These are phyloP conservation scores for Mycalesis mineus DNA, from an alignment of 2,888 invertebrate genomes.

Conservation along the genomic window DNA sequence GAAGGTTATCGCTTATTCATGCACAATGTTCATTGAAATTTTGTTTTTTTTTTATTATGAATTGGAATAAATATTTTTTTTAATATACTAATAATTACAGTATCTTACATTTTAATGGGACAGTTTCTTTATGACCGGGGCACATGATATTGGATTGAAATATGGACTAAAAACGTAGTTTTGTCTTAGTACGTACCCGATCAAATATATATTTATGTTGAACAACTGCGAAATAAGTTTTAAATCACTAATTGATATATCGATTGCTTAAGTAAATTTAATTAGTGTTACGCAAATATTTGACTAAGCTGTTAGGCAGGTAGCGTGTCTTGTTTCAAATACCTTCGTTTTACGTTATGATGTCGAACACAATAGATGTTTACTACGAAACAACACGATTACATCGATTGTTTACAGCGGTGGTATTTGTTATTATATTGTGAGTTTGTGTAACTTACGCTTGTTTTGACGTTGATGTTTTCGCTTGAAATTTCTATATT, in stretches of 20 bases:
- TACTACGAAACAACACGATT: slow-evolving; percentile 28
- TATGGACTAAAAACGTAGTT: too few relatives aligned
- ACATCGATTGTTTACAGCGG: slow-evolving; percentile 31
- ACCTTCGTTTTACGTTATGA: slow-evolving; percentile 10
- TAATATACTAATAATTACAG: too few relatives aligned
- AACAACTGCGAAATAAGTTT: too few relatives aligned
- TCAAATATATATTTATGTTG: too few relatives aligned
- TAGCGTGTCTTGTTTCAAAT: slow-evolving; percentile 5
- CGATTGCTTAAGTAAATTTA: neutral
- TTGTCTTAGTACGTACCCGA: too few relatives aligned
- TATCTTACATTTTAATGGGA: too few relatives aligned
- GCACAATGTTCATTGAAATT: too few relatives aligned
- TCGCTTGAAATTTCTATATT: neutral
- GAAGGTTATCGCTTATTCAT: too few relatives aligned
- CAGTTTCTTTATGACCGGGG: too few relatives aligned
- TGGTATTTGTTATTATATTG: slow-evolving; percentile 31
- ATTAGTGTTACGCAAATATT: slow-evolving; percentile 5
- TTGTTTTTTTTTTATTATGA: too few relatives aligned
- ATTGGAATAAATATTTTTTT: too few relatives aligned
- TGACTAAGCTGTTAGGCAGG: neutral
- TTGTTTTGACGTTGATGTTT: slow-evolving; percentile 3
- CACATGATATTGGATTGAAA: too few relatives aligned
- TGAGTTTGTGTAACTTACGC: slow-evolving; percentile 35
- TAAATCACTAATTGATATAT: neutral
- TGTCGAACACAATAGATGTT: slow-evolving; percentile 21